These are phyloP conservation scores for Trichopria drosophilae DNA, from an alignment of 2,888 invertebrate genomes.

Conservation along the genomic window DNA sequence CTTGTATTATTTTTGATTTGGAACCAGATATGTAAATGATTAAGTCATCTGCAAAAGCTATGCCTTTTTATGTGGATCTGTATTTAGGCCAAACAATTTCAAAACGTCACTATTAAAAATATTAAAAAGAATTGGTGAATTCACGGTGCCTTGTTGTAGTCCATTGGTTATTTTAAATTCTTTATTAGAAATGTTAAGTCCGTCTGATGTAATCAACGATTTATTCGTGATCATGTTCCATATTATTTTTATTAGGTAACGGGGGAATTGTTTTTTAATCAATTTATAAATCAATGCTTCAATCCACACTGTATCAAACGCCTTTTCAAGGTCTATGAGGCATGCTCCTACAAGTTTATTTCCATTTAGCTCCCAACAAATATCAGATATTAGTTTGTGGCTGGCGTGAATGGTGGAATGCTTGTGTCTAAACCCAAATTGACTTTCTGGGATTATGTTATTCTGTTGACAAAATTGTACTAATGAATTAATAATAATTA, in stretches of 20 bases:
- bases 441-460: constrained; percentile 13
- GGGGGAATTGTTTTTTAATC: constrained; percentile 15
- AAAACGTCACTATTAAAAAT: not conserved
- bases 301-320: constrained; percentile 27
- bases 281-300: constrained; percentile 25
- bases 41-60: constrained; percentile 5
- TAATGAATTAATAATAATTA: constrained; percentile 25
- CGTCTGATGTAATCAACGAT: constrained; percentile 1
- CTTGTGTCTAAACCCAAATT: constrained; percentile 18
- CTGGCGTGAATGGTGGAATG: constrained; percentile 27
- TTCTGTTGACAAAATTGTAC: not conserved
- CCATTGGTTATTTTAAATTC: constrained; percentile 21
- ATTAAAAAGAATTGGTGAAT: constrained; percentile 14
- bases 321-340: constrained; percentile 30
- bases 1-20: constrained; percentile 7
- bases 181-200: not conserved
- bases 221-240: constrained; percentile 19
- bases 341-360: constrained; percentile 11
- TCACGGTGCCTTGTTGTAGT: constrained; percentile 30
- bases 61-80: not conserved
- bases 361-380: constrained; percentile 3
- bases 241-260: constrained; percentile 11
- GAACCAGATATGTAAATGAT: not conserved
- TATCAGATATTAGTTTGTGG: constrained; percentile 16
- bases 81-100: not conserved